Percentiles rank a stretch among this genome's conserved stretches.
phyloP scores from a whole-genome alignment of 2,113 vertebrate genomes.

The Epinephelus fuscoguttatus region DNA sequence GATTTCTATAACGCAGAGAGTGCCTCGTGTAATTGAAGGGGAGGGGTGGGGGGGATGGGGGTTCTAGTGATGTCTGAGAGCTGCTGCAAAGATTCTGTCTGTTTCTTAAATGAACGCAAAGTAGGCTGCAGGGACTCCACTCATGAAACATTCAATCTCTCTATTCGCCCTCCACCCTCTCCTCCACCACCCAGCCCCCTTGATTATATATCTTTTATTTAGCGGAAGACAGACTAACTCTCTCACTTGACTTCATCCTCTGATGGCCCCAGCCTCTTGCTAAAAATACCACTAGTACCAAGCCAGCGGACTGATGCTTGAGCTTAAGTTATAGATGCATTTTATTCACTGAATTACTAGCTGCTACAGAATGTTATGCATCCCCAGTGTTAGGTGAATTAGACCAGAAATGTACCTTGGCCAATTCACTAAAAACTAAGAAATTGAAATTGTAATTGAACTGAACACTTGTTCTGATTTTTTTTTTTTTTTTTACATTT shows the following conservation, averaged over 20 bases:
- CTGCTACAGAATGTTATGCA: not conserved
- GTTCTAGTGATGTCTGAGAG: constrained; percentile 18
- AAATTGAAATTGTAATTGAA: constrained; percentile 1
- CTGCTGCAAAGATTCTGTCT: constrained; percentile 40
- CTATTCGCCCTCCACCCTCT: constrained; percentile 52
- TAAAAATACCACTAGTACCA: constrained; percentile 57
- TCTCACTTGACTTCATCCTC: constrained; percentile 60
- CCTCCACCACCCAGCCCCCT: constrained; percentile 29
- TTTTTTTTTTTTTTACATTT: not conserved
- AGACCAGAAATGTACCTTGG: constrained; percentile 14
- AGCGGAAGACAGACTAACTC: constrained; percentile 39
- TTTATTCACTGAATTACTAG: constrained; percentile 8
- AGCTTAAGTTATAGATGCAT: not conserved
- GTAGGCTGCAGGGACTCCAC: constrained; percentile 64
- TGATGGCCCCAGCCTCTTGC: constrained; percentile 39
- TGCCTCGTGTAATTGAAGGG: constrained; percentile 13
- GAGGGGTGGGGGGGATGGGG: not conserved
- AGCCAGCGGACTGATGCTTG: constrained; percentile 19
- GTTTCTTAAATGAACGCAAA: constrained; percentile 73
- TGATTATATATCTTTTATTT: constrained; percentile 77
- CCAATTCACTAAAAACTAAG: constrained; percentile 24
- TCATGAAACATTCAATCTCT: constrained; percentile 81
- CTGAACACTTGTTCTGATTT: not conserved
- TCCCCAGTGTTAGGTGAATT: not conserved
- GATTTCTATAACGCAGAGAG: constrained; percentile 16